Evolutionary conservation across 2,888 invertebrate species (phyloP).

Genomic region (Cryptocheilus praepositus): DNA sequence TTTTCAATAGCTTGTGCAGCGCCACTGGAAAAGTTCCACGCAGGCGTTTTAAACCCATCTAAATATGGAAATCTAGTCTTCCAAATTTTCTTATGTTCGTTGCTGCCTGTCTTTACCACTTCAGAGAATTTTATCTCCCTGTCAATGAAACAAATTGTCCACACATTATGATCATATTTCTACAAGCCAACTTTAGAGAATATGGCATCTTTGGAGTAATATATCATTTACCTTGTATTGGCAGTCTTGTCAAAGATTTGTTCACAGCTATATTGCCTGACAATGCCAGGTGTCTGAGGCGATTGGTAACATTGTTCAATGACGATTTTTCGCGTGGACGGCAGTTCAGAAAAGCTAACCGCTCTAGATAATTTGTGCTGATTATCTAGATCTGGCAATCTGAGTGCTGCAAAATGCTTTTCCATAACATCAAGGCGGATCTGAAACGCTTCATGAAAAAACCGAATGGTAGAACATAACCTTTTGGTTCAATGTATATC

Average conservation of each 20-base stretch:
- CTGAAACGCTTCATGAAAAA: constrained; percentile 40
- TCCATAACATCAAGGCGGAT: constrained; percentile 60
- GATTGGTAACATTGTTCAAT: constrained; percentile 52
- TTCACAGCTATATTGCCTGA: constrained; percentile 63
- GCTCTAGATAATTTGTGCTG: constrained; percentile 55
- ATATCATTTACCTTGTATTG: constrained; percentile 51
- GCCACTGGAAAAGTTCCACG: background rate
- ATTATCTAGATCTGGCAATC: constrained; percentile 41
- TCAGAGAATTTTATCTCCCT: constrained; percentile 45
- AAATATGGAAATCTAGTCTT: constrained; percentile 32
- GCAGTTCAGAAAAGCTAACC: constrained; percentile 59
- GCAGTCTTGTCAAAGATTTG: constrained; percentile 54
- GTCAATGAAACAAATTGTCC: constrained; percentile 12
- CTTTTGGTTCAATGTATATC: constrained; percentile 13
- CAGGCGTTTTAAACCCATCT: background rate
- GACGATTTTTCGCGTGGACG: constrained; percentile 43
- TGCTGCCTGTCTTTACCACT: constrained; percentile 24
- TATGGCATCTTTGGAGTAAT: no score
- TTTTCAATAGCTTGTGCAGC: constrained; percentile 12
- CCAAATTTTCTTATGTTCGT: constrained; percentile 37
- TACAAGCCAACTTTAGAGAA: background rate
- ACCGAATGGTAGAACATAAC: constrained; percentile 39
- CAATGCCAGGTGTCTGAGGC: constrained; percentile 42
- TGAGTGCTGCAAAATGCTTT: constrained; percentile 56
- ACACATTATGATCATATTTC: background rate